Evolutionary conservation across 64 coral and sea anemone species (phyloP).

Genomic region (Actinia tenebrosa): DNA sequence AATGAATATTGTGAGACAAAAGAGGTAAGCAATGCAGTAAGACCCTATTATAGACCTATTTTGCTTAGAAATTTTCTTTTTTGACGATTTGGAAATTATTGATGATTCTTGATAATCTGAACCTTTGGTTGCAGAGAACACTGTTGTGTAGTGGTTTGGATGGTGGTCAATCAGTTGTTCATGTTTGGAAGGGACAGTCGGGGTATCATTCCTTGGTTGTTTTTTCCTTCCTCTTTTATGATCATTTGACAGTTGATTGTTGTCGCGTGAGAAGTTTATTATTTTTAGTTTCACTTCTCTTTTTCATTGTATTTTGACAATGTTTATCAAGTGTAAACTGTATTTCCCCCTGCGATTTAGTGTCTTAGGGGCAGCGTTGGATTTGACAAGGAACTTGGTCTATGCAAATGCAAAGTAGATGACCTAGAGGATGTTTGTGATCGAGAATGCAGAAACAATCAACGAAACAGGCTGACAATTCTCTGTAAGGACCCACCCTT

Average conservation of each 20-base stretch:
- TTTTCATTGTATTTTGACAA: background rate
- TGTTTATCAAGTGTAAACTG: background rate
- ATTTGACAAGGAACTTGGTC: constrained; percentile 68
- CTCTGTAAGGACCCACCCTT: constrained; percentile 57
- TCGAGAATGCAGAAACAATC: constrained; percentile 57
- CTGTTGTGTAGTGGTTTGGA: too few relatives aligned
- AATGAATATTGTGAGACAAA: constrained; percentile 42
- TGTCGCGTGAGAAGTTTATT: background rate
- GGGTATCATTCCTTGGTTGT: too few relatives aligned
- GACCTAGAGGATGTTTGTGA: constrained; percentile 83
- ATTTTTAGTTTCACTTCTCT: background rate
- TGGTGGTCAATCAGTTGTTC: too few relatives aligned
- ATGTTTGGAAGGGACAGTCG: too few relatives aligned
- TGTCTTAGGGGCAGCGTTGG: constrained; percentile 67
- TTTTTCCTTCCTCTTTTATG: background rate
- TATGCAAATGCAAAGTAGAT: constrained; percentile 79
- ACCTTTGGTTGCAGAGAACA: too few relatives aligned
- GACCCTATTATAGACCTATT: too few relatives aligned
- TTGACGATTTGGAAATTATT: too few relatives aligned
- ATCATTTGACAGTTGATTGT: background rate
- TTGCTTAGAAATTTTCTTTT: too few relatives aligned
- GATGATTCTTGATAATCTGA: too few relatives aligned
- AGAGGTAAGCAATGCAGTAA: background rate
- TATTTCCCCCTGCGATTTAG: background rate
- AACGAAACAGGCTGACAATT: constrained; percentile 46